phyloP scores from a whole-genome alignment of 1,140 invertebrate species.

The Frieseomelitta varia region DNA sequence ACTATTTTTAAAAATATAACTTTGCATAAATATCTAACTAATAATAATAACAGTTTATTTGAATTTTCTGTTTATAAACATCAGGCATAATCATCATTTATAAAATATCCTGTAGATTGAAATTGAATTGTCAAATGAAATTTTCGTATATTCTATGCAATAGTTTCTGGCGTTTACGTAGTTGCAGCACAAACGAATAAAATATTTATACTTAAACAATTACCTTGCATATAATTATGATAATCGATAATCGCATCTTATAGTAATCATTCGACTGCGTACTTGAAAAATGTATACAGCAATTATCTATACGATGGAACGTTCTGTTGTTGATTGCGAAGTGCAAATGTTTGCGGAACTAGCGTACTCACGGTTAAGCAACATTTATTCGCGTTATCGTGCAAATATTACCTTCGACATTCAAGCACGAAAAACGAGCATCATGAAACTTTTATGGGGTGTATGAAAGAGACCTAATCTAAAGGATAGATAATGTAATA shows the following conservation, averaged over 20 bases:
- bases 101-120: neutral
- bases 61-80: too few relatives aligned
- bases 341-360: constrained; percentile 14
- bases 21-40: too few relatives aligned
- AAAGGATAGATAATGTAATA: neutral
- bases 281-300: constrained; percentile 4
- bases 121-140: neutral
- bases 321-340: neutral
- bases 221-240: neutral
- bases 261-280: neutral
- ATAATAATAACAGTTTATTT: too few relatives aligned
- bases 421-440: neutral
- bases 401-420: neutral
- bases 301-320: neutral
- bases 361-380: constrained; percentile 14
- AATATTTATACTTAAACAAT: neutral
- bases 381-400: constrained; percentile 25
- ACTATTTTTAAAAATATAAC: too few relatives aligned
- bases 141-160: neutral
- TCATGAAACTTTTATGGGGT: constrained; percentile 17
- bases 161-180: too few relatives aligned
- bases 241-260: constrained; percentile 9
- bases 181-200: neutral
- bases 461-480: constrained; percentile 27
- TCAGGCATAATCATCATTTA: too few relatives aligned